These are phyloP conservation scores for Mesocentrotus franciscanus DNA, from an alignment of 53 echinoderm and acorn worm species.

Conservation along the genomic window DNA sequence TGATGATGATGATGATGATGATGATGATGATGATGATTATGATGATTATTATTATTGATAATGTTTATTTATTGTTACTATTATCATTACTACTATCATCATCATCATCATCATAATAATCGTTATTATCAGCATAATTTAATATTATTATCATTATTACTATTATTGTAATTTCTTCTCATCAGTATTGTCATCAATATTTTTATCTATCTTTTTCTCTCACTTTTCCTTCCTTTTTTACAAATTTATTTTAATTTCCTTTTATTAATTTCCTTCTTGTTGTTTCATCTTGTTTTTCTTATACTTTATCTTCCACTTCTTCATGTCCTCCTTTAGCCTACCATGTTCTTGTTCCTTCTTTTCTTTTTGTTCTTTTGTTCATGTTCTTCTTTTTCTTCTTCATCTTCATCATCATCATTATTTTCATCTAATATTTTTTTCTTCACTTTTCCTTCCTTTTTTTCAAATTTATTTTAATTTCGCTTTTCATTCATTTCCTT, in stretches of 20 bases:
- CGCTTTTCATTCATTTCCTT: too few species aligned
- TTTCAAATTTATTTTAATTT: too few species aligned
- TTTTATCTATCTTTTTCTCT: neutral
- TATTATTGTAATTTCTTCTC: neutral
- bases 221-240: too few species aligned
- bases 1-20: neutral
- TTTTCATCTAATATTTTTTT: too few species aligned
- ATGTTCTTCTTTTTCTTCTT: neutral
- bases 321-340: neutral
- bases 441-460: neutral
- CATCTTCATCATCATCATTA: too few species aligned
- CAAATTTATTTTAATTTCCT: too few species aligned
- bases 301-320: neutral
- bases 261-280: neutral
- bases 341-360: neutral
- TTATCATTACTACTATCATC: slow-evolving; percentile 34
- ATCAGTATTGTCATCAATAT: neutral
- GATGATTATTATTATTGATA: slow-evolving; percentile 25
- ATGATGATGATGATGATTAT: neutral
- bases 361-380: neutral
- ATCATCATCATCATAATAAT: slow-evolving; percentile 22
- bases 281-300: neutral
- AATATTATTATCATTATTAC: neutral
- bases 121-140: slow-evolving; percentile 1
- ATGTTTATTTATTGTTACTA: too few species aligned